Percentiles rank a stretch among this genome's conserved stretches.
Evolutionary conservation across 2,113 vertebrate species (phyloP).

Genomic region (Dicaeum eximium): DNA sequence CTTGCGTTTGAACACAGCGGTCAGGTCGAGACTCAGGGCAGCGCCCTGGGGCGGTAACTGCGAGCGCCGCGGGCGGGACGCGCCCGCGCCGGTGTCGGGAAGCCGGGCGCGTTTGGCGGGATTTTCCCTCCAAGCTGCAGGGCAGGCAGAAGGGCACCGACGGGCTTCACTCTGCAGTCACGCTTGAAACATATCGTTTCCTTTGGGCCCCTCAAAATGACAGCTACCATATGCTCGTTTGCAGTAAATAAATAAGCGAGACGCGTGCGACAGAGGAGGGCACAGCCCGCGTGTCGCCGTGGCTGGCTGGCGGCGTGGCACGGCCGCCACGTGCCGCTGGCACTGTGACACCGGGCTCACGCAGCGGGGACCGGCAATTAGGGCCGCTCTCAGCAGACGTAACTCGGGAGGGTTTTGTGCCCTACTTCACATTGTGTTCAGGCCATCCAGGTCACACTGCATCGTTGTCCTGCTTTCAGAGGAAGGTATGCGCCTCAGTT

Average conservation of each 20-base stretch:
- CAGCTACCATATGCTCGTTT: background rate
- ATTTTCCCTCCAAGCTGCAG: background rate
- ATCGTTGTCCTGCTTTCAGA: background rate
- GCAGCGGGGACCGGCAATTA: background rate
- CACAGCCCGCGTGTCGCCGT: background rate
- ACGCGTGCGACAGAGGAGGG: accelerated
- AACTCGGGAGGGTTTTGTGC: background rate
- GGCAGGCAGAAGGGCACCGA: background rate
- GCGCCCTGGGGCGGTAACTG: accelerated
- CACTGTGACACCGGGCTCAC: accelerated
- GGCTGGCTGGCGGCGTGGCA: background rate
- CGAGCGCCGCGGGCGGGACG: accelerated
- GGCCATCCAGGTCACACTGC: background rate
- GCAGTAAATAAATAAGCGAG: background rate
- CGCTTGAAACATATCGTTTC: background rate
- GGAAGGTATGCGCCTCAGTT: background rate
- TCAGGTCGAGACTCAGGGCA: background rate
- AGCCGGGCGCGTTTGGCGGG: background rate
- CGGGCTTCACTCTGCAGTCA: background rate
- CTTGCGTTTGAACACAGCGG: background rate
- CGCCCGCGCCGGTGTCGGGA: accelerated
- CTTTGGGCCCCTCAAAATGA: background rate
- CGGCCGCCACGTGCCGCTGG: background rate
- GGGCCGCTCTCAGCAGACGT: background rate
- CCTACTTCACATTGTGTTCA: background rate